Conservation (phyloP, 2,113 vertebrate species). For the Dendrocopos noguchii region DNA sequence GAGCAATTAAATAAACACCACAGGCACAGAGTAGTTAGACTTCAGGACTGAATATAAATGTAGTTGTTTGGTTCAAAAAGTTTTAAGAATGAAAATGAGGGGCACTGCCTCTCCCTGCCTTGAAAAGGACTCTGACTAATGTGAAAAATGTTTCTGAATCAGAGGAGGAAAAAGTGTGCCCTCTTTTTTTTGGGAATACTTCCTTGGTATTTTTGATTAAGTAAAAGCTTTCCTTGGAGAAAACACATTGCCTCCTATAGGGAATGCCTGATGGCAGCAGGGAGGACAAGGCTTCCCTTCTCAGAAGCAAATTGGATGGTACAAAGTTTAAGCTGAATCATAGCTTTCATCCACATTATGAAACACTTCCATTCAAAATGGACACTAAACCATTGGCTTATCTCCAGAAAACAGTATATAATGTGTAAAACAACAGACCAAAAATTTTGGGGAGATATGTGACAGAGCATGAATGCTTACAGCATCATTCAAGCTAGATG, state of each 20-base stretch:
- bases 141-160: slow-evolving; percentile 1
- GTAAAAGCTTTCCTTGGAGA: not conserved
- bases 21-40: not conserved
- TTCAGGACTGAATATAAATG: not conserved
- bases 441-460: not conserved
- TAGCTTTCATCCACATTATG: not conserved
- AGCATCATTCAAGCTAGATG: not conserved
- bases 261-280: not conserved
- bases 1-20: not conserved
- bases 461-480: not conserved
- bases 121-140: not conserved
- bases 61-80: not conserved
- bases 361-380: not conserved
- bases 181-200: not conserved
- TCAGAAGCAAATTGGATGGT: not conserved
- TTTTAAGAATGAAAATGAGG: not conserved
- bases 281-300: not conserved
- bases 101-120: not conserved
- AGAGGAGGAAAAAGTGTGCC: not conserved
- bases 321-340: not conserved
- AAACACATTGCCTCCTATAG: not conserved
- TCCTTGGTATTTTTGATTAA: not conserved
- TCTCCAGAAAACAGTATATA: not conserved
- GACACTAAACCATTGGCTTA: not conserved
- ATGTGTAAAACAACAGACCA: not conserved